These are phyloP conservation scores for Mastacembelus armatus DNA, from an alignment of 2,797 vertebrate species.

Conservation along the genomic window DNA sequence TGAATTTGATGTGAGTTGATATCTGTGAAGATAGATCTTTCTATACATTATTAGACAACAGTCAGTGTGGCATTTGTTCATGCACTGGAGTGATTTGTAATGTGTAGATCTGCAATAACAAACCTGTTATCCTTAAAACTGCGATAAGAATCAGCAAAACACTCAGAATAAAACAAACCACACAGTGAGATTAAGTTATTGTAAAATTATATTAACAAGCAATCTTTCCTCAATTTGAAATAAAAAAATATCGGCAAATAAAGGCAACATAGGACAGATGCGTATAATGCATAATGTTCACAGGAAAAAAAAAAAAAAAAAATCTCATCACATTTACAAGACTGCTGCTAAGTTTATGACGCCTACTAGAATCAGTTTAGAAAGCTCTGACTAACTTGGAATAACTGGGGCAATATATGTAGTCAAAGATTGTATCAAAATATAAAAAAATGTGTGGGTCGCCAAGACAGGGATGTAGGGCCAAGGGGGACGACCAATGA, in stretches of 20 bases:
- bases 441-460: slow-evolving; percentile 67
- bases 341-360: slow-evolving; percentile 82
- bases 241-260: slow-evolving; percentile 84
- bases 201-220: slow-evolving; percentile 89
- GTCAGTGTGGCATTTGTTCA: neutral
- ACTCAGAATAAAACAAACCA: slow-evolving; percentile 48
- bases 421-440: slow-evolving; percentile 84
- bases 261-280: slow-evolving; percentile 84
- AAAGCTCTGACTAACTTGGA: slow-evolving; percentile 79
- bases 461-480: slow-evolving; percentile 3
- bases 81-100: neutral
- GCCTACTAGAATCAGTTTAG: slow-evolving; percentile 79
- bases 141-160: neutral
- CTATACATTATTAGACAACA: neutral
- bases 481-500: slow-evolving; percentile 50
- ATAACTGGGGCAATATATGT: slow-evolving; percentile 82
- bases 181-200: slow-evolving; percentile 85
- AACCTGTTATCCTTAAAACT: too few relatives aligned
- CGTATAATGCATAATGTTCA: slow-evolving; percentile 83
- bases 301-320: slow-evolving; percentile 63
- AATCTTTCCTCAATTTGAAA: slow-evolving; percentile 87
- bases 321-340: slow-evolving; percentile 83
- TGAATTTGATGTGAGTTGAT: slow-evolving; percentile 46
- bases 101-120: neutral
- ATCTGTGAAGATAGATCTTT: slow-evolving; percentile 14